A percentile compares a stretch with the other conserved stretches of the same genome.
These are phyloP conservation scores for Tromatobia lineatoria DNA, from an alignment of 2,888 invertebrate species.

Conservation along the genomic window DNA sequence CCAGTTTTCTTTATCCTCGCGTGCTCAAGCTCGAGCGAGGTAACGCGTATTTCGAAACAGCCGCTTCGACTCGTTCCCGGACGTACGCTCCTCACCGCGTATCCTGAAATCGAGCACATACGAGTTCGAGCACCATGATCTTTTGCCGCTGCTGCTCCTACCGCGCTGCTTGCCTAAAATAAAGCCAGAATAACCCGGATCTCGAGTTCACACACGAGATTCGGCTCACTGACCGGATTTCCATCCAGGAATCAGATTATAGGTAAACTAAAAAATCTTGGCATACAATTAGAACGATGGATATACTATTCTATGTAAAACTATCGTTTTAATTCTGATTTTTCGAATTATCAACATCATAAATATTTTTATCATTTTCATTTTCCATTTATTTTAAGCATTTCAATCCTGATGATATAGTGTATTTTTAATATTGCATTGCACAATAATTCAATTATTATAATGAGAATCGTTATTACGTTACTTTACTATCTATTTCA, in stretches of 20 bases:
- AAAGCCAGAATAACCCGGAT: constrained; percentile 43
- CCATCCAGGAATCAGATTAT: not conserved
- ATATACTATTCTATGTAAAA: not conserved
- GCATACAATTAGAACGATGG: not conserved
- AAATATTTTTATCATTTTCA: too few relatives aligned
- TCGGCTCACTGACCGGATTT: constrained; percentile 14
- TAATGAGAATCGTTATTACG: too few relatives aligned
- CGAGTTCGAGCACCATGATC: constrained; percentile 32
- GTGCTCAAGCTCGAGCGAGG: constrained; percentile 34
- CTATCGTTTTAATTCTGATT: not conserved
- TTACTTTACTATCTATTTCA: too few relatives aligned
- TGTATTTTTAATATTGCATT: too few relatives aligned
- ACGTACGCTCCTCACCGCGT: constrained; percentile 28
- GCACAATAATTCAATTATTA: too few relatives aligned
- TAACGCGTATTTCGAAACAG: constrained; percentile 66
- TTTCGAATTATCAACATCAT: too few relatives aligned
- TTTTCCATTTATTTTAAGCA: too few relatives aligned
- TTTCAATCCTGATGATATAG: too few relatives aligned
- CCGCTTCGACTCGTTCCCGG: constrained; percentile 58
- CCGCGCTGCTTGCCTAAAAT: constrained; percentile 39
- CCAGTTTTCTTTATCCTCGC: constrained; percentile 62
- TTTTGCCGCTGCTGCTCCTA: constrained; percentile 9
- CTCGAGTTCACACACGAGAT: constrained; percentile 9
- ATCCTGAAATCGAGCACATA: constrained; percentile 34
- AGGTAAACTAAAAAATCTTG: not conserved